A percentile compares a stretch with the other conserved stretches of the same genome.
Conservation (phyloP, 2,888 invertebrate genomes). For the Lasioglossum pauxillum region DNA sequence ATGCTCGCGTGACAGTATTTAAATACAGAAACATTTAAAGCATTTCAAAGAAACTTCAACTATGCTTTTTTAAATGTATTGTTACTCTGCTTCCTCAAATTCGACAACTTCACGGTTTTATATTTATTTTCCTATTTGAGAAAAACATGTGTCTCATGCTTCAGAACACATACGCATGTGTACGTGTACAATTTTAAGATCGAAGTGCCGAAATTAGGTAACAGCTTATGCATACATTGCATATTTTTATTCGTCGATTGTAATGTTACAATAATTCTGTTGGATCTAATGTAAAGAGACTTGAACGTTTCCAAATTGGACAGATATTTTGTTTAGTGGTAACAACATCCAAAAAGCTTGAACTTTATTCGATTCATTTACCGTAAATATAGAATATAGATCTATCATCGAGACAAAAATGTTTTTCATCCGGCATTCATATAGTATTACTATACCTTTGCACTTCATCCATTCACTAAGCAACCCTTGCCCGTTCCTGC, state of each 20-base stretch:
- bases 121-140: conserved; percentile 23
- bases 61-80: not conserved
- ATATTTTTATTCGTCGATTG: conserved; percentile 1
- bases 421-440: conserved; percentile 48
- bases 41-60: conserved; percentile 10
- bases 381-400: conserved; percentile 31
- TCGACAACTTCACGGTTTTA: conserved; percentile 36
- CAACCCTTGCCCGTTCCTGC: conserved; percentile 34
- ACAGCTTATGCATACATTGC: conserved; percentile 21
- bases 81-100: not conserved
- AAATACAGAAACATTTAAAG: conserved; percentile 37
- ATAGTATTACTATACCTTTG: conserved; percentile 49
- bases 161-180: conserved; percentile 12
- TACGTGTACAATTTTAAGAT: conserved; percentile 29
- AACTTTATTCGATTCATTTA: conserved; percentile 22
- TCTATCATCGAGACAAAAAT: conserved; percentile 30
- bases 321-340: conserved; percentile 27
- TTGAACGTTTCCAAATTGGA: conserved; percentile 35
- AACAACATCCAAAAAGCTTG: conserved; percentile 27
- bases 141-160: not conserved
- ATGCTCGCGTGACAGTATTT: conserved; percentile 34
- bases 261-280: conserved; percentile 22
- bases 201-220: conserved; percentile 18
- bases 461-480: conserved; percentile 46
- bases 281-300: conserved; percentile 19